Conservation (phyloP, 2,113 vertebrate species). For the Phyllopteryx taeniolatus region DNA sequence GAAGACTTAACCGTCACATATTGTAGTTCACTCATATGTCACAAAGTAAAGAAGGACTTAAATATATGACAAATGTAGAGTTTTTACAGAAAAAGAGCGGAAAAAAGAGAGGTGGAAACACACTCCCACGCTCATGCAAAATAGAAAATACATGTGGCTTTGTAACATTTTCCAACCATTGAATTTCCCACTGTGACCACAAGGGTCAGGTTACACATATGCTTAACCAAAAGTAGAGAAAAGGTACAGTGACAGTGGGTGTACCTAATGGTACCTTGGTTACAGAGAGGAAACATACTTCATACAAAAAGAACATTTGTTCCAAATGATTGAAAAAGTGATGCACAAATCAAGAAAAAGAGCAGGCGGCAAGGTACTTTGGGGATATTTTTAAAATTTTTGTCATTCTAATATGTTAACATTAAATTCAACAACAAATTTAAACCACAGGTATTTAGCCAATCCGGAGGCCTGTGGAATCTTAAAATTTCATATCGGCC, state of each 20-base stretch:
- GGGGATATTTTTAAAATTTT: neutral
- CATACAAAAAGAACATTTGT: neutral
- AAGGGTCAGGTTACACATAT: constrained; percentile 16
- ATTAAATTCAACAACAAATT: neutral
- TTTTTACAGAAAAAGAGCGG: constrained; percentile 20
- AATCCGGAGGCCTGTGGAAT: neutral
- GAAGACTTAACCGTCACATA: neutral
- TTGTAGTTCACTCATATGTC: neutral
- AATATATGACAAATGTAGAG: neutral
- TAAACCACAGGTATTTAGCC: neutral
- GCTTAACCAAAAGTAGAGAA: neutral
- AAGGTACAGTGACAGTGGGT: neutral
- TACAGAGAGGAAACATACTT: neutral
- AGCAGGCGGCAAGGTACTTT: neutral
- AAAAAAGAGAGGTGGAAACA: constrained; percentile 7
- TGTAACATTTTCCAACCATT: constrained; percentile 50
- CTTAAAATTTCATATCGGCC: constrained; percentile 52
- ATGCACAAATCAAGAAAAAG: no score
- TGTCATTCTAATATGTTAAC: neutral
- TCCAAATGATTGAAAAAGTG: no score
- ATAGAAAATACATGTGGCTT: constrained; percentile 21
- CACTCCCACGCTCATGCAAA: constrained; percentile 35
- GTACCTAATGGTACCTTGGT: neutral
- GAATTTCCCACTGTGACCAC: constrained; percentile 7
- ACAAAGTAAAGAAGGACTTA: neutral